Percentiles rank a stretch among this genome's conserved stretches.
Conservation (phyloP, 2,797 vertebrate genomes). For the Anas bahamensis region DNA sequence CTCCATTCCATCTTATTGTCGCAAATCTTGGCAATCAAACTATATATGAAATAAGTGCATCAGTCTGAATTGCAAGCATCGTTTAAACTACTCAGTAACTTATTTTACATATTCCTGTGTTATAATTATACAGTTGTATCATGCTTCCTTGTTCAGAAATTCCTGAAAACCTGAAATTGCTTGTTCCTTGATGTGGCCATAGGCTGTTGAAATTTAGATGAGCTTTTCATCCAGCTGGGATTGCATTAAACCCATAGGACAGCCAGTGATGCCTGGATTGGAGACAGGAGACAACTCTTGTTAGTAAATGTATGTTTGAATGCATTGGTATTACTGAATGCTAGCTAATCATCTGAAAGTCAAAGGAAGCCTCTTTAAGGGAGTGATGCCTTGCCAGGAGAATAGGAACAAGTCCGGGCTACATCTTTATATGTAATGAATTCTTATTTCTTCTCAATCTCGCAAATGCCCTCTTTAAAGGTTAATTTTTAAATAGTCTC, state of each 20-base stretch:
- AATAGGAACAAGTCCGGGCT: background rate
- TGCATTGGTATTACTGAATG: background rate
- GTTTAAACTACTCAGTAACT: background rate
- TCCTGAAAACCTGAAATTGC: conserved; percentile 22
- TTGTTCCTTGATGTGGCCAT: conserved; percentile 4
- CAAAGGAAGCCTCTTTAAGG: background rate
- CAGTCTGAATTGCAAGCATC: background rate
- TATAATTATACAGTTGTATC: background rate
- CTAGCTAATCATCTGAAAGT: conserved; percentile 22
- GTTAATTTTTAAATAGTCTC: conserved; percentile 61
- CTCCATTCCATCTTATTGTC: background rate
- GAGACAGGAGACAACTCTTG: background rate
- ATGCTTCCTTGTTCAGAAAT: background rate
- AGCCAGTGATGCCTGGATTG: background rate
- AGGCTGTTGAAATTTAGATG: conserved; percentile 37
- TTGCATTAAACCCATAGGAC: background rate
- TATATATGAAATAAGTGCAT: background rate
- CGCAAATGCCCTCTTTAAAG: conserved; percentile 50
- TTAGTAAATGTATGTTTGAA: conserved; percentile 7
- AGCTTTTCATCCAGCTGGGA: background rate
- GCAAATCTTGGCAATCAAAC: background rate
- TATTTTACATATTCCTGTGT: background rate
- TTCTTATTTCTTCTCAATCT: conserved; percentile 53
- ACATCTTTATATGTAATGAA: conserved; percentile 17
- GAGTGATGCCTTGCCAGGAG: fast-evolving